Conservation (phyloP, 1,140 invertebrate species). For the Diploscapter pachys region DNA sequence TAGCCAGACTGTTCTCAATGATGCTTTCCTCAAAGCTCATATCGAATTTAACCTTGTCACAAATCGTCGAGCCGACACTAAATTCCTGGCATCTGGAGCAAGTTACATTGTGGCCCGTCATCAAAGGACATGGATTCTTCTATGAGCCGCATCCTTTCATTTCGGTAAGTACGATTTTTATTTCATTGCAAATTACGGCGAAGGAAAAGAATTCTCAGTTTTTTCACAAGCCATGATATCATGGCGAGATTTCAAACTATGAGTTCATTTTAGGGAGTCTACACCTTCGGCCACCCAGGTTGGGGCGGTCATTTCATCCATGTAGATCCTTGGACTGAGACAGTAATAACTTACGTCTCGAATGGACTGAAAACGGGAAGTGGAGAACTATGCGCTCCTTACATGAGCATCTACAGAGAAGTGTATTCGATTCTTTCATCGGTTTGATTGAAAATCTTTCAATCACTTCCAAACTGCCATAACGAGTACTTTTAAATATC, state of each 20-base stretch:
- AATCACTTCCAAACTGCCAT: too few relatives aligned
- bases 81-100: constrained; percentile 40
- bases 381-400: constrained; percentile 43
- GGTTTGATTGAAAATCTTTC: too few relatives aligned
- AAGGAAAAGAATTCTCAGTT: too few relatives aligned
- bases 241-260: too few relatives aligned
- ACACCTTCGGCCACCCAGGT: constrained; percentile 47
- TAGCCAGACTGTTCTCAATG: constrained; percentile 50
- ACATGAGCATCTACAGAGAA: constrained; percentile 33
- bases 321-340: constrained; percentile 38
- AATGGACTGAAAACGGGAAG: constrained; percentile 49
- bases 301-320: constrained; percentile 46
- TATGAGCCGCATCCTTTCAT: constrained; percentile 36
- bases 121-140: constrained; percentile 44
- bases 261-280: constrained; percentile 4
- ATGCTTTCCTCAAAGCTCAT: constrained; percentile 31
- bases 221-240: too few relatives aligned
- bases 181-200: too few relatives aligned
- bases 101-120: constrained; percentile 34
- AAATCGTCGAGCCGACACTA: constrained; percentile 28
- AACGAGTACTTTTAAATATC: too few relatives aligned
- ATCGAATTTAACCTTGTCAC: constrained; percentile 27
- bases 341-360: constrained; percentile 42
- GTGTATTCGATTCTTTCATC: constrained; percentile 17
- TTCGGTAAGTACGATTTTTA: background rate